Conservation (phyloP, 2,888 invertebrate genomes). For the Cactoblastis cactorum region DNA sequence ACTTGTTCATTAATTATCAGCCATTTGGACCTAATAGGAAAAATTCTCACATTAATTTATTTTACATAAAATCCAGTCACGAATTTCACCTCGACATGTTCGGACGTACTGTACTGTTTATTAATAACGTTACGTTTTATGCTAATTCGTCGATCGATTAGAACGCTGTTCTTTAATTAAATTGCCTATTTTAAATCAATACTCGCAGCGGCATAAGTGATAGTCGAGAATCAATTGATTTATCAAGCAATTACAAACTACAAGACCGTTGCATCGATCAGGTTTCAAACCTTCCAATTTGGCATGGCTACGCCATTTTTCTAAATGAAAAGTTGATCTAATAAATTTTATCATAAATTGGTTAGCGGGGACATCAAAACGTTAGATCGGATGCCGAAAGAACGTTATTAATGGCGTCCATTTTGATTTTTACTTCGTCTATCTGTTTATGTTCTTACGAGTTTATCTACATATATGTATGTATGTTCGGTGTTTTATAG, state of each 20-base stretch:
- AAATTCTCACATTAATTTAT: slow-evolving; percentile 9
- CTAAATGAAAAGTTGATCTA: slow-evolving; percentile 20
- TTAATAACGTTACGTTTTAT: slow-evolving; percentile 5
- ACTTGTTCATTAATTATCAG: not conserved
- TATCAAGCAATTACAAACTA: slow-evolving; percentile 18
- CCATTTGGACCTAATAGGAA: not conserved
- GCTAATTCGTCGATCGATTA: slow-evolving; percentile 2
- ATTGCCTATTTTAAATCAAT: slow-evolving; percentile 16
- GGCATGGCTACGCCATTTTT: slow-evolving; percentile 16
- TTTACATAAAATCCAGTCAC: not conserved
- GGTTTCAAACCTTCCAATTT: slow-evolving; percentile 18
- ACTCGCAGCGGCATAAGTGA: slow-evolving; percentile 13
- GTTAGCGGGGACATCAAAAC: slow-evolving; percentile 20
- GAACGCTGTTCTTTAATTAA: slow-evolving; percentile 10
- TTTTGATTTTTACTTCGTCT: slow-evolving; percentile 14
- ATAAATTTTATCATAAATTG: slow-evolving; percentile 25
- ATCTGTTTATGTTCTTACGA: slow-evolving; percentile 13
- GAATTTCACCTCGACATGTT: not conserved
- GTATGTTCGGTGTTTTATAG: slow-evolving; percentile 10
- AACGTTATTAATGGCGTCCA: slow-evolving; percentile 19
- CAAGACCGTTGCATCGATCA: slow-evolving; percentile 19
- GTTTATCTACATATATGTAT: too few relatives aligned
- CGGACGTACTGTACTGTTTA: not conserved
- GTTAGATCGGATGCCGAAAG: slow-evolving; percentile 17
- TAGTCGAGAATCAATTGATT: slow-evolving; percentile 17